Conservation (phyloP, 2,888 invertebrate genomes). For the Spisula solida region DNA sequence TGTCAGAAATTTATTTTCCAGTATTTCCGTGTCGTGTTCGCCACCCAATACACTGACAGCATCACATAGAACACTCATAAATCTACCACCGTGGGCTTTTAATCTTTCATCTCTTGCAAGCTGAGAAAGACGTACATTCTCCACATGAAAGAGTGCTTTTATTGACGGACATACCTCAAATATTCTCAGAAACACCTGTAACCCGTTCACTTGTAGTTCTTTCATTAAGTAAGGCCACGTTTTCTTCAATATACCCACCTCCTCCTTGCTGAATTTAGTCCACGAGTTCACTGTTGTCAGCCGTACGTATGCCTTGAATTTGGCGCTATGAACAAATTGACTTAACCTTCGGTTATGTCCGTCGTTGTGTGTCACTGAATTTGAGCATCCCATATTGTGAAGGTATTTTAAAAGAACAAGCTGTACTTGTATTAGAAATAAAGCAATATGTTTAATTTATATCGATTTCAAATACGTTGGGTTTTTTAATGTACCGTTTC, state of each 20-base stretch:
- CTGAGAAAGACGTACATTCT: slow-evolving; percentile 21
- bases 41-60: slow-evolving; percentile 28
- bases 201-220: slow-evolving; percentile 28
- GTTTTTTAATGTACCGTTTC: too few relatives aligned
- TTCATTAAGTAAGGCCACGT: slow-evolving; percentile 29
- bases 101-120: slow-evolving; percentile 9
- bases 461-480: too few relatives aligned
- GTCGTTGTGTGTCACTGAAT: background rate
- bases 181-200: slow-evolving; percentile 37
- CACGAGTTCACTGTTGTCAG: background rate
- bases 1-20: background rate
- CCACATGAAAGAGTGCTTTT: slow-evolving; percentile 36
- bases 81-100: slow-evolving; percentile 32
- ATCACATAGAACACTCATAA: slow-evolving; percentile 25
- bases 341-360: background rate
- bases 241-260: slow-evolving; percentile 25
- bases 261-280: background rate
- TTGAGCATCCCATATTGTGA: background rate
- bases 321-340: background rate
- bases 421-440: too few relatives aligned
- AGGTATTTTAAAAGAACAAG: too few relatives aligned
- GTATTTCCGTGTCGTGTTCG: background rate
- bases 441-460: too few relatives aligned
- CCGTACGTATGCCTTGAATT: background rate
- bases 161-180: slow-evolving; percentile 41